phyloP scores from a whole-genome alignment of 2,113 vertebrate species.

The Oxyura jamaicensis region DNA sequence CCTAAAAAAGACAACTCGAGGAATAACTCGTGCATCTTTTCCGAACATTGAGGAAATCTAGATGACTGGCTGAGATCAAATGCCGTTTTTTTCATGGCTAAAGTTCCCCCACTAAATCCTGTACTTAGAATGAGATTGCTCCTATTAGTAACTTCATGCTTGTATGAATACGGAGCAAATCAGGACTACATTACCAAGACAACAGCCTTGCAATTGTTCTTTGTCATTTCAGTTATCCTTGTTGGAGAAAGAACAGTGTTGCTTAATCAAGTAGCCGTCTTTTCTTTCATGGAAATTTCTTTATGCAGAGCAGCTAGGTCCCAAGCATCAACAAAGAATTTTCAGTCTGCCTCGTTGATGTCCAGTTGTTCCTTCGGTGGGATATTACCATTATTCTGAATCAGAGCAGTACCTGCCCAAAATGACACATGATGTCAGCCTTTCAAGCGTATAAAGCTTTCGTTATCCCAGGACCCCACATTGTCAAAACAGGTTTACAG shows the following conservation, averaged over 20 bases:
- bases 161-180: background rate
- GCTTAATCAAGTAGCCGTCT: background rate
- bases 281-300: background rate
- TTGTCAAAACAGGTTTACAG: background rate
- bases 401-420: background rate
- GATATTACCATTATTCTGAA: background rate
- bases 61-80: background rate
- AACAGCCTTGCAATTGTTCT: background rate
- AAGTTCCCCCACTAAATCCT: background rate
- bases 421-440: background rate
- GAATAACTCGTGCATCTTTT: background rate
- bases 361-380: background rate
- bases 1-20: background rate
- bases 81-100: background rate
- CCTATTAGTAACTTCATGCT: background rate
- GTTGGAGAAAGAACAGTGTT: background rate
- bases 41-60: background rate
- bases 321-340: background rate
- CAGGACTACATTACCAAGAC: background rate
- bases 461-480: background rate
- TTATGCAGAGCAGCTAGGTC: background rate
- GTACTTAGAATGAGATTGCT: background rate
- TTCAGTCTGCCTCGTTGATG: background rate
- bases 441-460: background rate
- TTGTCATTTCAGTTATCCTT: background rate